Base-by-base conservation (phyloP, 2,113 vertebrate genomes). In the Pelmatolapia mariae region DNA sequence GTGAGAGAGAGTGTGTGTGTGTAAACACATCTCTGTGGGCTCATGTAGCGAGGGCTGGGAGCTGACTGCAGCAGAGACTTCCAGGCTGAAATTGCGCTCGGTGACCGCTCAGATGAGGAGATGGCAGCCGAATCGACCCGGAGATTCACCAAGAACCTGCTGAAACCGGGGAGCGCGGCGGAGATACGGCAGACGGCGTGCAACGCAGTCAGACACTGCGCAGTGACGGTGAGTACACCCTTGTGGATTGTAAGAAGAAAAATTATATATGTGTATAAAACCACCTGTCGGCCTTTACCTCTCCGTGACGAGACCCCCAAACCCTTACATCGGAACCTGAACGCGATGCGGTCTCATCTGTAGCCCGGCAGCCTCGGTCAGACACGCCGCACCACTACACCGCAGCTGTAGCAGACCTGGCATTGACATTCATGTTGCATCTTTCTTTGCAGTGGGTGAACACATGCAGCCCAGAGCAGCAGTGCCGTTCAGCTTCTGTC, bases 91-190 rank as follows among this genome's bases (percentile, higher is more conserved):
- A 78, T 24, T 16, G 84, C 19, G 79, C 81, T 40, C 57, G 19
- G 88, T 10, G 85, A 31, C 88, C 87, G 95, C 89, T 94, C 96
- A 81, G 93, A 96, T 96, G 96, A 94, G 95, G 95, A 96, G 86
- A 97, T 97, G 97, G 96, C 97, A 93, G 96, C 96, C 84, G 96
- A 97, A 90, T 96, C 94, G 83, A 96, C 96, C 86, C 97, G 98
- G 96, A 97, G 97, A 97, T 98, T 99, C 95, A 98, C 98, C 63
- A 98, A 97, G 84, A 98, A 97, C 97, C 97, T 98, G 80, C 96
- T 98, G 94, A 96, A 98, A 90, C 97, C 98, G 10, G 97, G 98
- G 86, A 97, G 95, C 94, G 97, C 98, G 40, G 97, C 97, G 38
- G 98, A 98, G 95, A 97, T 97, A 38, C 94, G 98, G 61, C 97